These are phyloP conservation scores for Hephaestus fuliginosus DNA, from an alignment of 2,797 vertebrate genomes.

Conservation along the genomic window DNA sequence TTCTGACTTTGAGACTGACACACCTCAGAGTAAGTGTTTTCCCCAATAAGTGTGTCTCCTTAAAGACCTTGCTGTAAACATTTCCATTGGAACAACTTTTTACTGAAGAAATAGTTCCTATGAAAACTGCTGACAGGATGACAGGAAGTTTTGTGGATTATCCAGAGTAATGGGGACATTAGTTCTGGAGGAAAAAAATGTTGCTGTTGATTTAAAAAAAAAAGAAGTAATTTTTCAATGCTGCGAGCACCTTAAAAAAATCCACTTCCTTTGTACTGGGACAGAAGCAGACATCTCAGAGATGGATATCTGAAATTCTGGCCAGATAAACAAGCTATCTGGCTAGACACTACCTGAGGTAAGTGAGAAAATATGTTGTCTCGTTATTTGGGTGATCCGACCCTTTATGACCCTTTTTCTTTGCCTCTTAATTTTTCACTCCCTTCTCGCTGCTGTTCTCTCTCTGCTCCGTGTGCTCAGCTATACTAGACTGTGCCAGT, in stretches of 20 bases:
- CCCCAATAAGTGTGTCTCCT: constrained; percentile 1
- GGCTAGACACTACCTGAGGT: neutral
- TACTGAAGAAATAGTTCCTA: constrained; percentile 8
- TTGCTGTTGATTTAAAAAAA: constrained; percentile 10
- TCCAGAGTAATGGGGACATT: constrained; percentile 21
- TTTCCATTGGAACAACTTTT: constrained; percentile 17
- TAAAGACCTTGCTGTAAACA: neutral
- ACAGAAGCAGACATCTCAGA: neutral
- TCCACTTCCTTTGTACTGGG: neutral
- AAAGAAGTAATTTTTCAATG: neutral
- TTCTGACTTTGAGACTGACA: neutral
- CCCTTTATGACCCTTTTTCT: constrained; percentile 10
- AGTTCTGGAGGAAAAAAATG: constrained; percentile 27
- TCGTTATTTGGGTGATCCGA: neutral
- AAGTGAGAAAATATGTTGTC: constrained; percentile 2
- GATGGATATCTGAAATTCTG: neutral
- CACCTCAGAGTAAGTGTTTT: neutral
- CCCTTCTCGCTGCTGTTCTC: neutral
- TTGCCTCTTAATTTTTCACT: neutral
- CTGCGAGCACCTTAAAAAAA: constrained; percentile 21
- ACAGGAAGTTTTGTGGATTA: constrained; percentile 23
- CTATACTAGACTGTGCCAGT: constrained; percentile 14
- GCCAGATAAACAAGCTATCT: neutral
- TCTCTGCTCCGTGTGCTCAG: constrained; percentile 15
- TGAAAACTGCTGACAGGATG: constrained; percentile 37